A percentile compares a stretch with the other conserved stretches of the same genome.
Evolutionary conservation across 1,140 invertebrate genomes (phyloP).

Genomic region (Carposina sasakii): DNA sequence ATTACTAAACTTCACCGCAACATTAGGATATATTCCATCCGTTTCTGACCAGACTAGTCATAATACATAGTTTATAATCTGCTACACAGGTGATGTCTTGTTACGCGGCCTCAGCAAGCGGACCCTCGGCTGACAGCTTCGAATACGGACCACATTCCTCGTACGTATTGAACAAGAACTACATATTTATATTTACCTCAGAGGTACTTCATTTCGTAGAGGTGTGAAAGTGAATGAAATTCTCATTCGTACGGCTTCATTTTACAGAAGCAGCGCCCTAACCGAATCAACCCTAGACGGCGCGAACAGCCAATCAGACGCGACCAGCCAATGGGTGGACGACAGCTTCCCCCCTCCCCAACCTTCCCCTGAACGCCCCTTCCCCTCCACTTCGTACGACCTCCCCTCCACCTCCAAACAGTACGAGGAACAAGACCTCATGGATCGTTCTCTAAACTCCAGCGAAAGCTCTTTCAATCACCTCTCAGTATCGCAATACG

Average conservation of each 20-base stretch:
- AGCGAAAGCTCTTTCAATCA: constrained; percentile 66
- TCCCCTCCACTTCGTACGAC: constrained; percentile 37
- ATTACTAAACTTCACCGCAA: neutral
- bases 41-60: neutral
- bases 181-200: too few relatives aligned
- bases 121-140: constrained; percentile 59
- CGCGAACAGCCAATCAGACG: constrained; percentile 48
- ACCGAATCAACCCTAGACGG: constrained; percentile 39
- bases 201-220: constrained; percentile 27
- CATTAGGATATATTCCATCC: neutral
- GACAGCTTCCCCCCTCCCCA: constrained; percentile 56
- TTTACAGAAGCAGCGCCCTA: constrained; percentile 24
- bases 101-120: constrained; percentile 59
- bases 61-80: neutral
- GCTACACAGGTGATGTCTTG: constrained; percentile 53
- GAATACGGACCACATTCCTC: constrained; percentile 43
- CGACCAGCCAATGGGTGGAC: constrained; percentile 70
- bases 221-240: neutral
- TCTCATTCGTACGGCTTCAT: constrained; percentile 1
- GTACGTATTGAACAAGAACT: too few relatives aligned
- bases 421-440: constrained; percentile 52
- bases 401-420: constrained; percentile 49
- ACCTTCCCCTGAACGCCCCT: constrained; percentile 26
- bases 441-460: constrained; percentile 57
- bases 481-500: constrained; percentile 53